These are phyloP conservation scores for Buphagus erythrorhynchus DNA, from an alignment of 2,797 vertebrate species.

Conservation along the genomic window DNA sequence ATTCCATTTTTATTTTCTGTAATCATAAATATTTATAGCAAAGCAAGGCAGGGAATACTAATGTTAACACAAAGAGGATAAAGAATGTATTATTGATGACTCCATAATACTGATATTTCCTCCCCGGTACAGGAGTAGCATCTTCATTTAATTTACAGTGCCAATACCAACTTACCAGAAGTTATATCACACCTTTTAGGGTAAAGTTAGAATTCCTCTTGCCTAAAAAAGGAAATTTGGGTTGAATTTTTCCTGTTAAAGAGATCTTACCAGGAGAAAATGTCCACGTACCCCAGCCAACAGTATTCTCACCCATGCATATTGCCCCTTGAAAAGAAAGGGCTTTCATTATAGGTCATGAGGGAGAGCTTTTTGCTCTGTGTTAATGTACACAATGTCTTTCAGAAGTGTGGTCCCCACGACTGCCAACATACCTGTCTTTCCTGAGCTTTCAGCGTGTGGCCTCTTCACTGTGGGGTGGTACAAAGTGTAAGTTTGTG, in stretches of 20 bases:
- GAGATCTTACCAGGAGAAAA: background rate
- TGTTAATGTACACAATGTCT: background rate
- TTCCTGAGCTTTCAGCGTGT: background rate
- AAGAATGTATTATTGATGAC: constrained; percentile 9
- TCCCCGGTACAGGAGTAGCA: background rate
- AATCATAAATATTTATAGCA: constrained; percentile 54
- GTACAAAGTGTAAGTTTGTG: background rate
- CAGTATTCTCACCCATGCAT: background rate
- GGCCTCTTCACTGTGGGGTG: background rate
- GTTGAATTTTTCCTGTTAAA: background rate
- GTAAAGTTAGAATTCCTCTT: background rate
- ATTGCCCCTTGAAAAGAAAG: background rate
- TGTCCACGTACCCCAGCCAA: background rate
- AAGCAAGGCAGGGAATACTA: constrained; percentile 19
- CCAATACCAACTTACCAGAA: background rate
- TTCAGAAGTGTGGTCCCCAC: background rate
- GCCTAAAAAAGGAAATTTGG: background rate
- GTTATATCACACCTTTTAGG: background rate
- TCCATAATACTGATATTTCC: background rate
- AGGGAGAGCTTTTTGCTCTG: background rate
- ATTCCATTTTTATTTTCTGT: constrained; percentile 18
- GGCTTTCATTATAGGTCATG: background rate
- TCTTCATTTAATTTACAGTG: background rate
- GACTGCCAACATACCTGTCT: background rate
- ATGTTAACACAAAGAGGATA: constrained; percentile 16